These are phyloP conservation scores for Ceratosolen solmsi DNA, from an alignment of 1,140 invertebrate genomes.

Conservation along the genomic window DNA sequence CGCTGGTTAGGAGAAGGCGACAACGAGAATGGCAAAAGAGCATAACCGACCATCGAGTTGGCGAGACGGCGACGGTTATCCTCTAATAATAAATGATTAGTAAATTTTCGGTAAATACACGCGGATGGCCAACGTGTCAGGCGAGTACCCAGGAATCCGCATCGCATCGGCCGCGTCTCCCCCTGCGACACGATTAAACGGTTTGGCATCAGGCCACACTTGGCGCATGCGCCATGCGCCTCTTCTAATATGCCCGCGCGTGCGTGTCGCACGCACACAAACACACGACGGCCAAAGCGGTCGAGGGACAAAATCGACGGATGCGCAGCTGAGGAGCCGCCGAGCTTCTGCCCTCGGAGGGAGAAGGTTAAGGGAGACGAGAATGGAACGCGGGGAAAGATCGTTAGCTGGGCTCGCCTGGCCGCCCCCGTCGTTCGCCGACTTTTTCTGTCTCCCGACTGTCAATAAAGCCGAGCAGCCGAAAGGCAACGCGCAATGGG, in stretches of 20 bases:
- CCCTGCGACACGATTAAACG: conserved; percentile 12
- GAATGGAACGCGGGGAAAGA: background rate
- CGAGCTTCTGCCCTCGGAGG: too few species aligned
- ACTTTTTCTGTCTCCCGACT: too few species aligned
- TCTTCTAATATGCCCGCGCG: background rate
- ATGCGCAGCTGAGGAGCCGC: too few species aligned
- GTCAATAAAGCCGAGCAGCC: too few species aligned
- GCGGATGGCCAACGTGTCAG: background rate
- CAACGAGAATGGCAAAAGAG: too few species aligned
- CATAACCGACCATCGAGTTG: too few species aligned
- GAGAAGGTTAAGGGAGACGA: background rate
- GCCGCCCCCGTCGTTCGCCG: too few species aligned
- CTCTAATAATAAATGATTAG: too few species aligned
- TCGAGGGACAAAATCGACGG: background rate
- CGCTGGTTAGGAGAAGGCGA: too few species aligned
- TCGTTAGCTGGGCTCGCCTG: background rate
- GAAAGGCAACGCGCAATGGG: too few species aligned
- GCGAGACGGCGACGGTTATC: too few species aligned
- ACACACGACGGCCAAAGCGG: background rate
- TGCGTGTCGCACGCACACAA: background rate
- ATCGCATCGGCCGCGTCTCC: background rate
- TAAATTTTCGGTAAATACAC: background rate
- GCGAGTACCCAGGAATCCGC: too few species aligned
- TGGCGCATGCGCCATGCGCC: conserved; percentile 7
- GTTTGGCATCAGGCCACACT: conserved; percentile 33